phyloP scores from a whole-genome alignment of 1,140 invertebrate species.

The Anthonomus grandis region DNA sequence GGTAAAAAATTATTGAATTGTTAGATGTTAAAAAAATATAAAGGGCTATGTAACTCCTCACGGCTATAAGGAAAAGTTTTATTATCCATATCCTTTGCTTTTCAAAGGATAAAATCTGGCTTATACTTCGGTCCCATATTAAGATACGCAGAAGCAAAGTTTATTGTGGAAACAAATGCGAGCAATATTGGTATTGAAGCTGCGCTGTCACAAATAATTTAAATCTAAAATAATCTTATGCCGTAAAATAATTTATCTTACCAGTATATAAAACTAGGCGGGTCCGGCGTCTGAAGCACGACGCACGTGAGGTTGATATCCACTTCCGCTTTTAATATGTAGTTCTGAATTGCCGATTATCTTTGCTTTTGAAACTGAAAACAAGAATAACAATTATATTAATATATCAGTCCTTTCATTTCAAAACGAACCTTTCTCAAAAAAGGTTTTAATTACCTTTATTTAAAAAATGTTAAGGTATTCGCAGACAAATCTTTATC shows the following conservation, averaged over 20 bases:
- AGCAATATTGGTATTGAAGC: not conserved
- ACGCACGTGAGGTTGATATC: constrained; percentile 89
- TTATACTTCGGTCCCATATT: too few species aligned
- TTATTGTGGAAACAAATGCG: not conserved
- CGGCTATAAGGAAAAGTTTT: too few species aligned
- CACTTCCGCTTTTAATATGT: constrained; percentile 81
- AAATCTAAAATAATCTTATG: constrained; percentile 12
- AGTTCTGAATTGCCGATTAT: constrained; percentile 81
- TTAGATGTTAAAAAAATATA: too few species aligned
- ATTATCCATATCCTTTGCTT: too few species aligned
- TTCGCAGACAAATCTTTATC: too few species aligned
- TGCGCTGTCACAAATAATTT: not conserved
- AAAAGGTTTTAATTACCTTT: too few species aligned
- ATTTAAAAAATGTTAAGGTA: too few species aligned
- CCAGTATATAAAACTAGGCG: constrained; percentile 90
- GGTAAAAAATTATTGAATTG: not conserved
- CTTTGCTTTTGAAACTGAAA: constrained; percentile 84
- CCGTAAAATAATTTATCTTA: constrained; percentile 27
- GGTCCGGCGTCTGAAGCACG: constrained; percentile 79
- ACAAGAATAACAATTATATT: too few species aligned
- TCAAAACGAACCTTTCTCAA: too few species aligned
- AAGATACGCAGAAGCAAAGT: not conserved
- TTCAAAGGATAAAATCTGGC: too few species aligned
- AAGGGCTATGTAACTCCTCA: too few species aligned
- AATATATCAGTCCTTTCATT: too few species aligned